phyloP scores from a whole-genome alignment of 2,113 vertebrate genomes.

The Nicator chloris region DNA sequence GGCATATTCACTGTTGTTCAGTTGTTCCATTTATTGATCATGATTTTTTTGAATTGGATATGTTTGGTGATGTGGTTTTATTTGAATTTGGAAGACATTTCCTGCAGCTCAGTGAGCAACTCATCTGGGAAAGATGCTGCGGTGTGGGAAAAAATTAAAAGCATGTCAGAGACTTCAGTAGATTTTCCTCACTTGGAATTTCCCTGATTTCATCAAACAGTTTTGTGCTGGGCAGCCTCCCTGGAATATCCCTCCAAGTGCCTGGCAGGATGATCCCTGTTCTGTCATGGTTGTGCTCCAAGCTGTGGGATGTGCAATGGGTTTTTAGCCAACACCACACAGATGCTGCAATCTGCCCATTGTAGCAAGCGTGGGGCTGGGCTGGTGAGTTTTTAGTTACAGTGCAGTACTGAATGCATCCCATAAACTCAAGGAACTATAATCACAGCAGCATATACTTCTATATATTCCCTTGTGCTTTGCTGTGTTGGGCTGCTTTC shows the following conservation, averaged over 20 bases:
- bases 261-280: neutral
- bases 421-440: neutral
- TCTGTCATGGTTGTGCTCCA: neutral
- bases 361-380: accelerated
- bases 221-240: neutral
- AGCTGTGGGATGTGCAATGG: neutral
- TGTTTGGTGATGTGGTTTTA: neutral
- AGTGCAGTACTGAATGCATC: neutral
- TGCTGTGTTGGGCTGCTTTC: neutral
- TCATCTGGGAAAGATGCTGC: neutral
- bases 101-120: neutral
- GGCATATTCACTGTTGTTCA: neutral
- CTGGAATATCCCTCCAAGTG: neutral
- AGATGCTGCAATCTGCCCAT: neutral
- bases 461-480: neutral
- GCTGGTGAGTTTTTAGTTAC: neutral
- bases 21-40: neutral
- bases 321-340: neutral
- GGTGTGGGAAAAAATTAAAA: neutral
- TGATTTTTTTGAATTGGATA: neutral
- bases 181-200: neutral
- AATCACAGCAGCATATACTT: neutral
- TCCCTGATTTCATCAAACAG: neutral
- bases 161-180: neutral
- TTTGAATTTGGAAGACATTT: neutral